Evolutionary conservation across 1,140 invertebrate genomes (phyloP).

Genomic region (Euborellia annulipes): DNA sequence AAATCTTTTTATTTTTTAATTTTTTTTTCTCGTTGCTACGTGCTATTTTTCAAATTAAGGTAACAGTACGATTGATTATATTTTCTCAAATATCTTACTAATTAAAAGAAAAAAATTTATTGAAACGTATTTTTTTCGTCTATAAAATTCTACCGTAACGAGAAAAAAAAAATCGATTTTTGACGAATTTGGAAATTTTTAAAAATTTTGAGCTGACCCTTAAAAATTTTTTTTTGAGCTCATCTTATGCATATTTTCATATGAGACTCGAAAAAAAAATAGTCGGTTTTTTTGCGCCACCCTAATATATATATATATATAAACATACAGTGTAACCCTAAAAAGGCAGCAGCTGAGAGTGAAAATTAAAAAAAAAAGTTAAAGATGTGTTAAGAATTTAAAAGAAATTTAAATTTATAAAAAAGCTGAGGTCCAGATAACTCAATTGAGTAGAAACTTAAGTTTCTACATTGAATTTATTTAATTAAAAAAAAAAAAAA

Average conservation of each 20-base stretch:
- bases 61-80: not conserved
- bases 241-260: not conserved
- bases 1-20: too few relatives aligned
- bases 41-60: too few relatives aligned
- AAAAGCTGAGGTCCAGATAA: not conserved
- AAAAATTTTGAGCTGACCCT: too few relatives aligned
- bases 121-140: not conserved
- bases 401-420: not conserved
- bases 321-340: not conserved
- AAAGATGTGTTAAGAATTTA: not conserved
- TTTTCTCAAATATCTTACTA: not conserved
- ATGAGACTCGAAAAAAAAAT: not conserved
- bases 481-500: not conserved
- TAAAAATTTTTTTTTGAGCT: too few relatives aligned
- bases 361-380: not conserved
- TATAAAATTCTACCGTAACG: not conserved
- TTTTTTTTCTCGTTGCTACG: too few relatives aligned
- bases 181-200: not conserved
- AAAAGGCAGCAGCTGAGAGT: too few relatives aligned
- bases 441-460: not conserved
- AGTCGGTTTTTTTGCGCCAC: conserved; percentile 7
- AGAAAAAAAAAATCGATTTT: not conserved
- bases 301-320: conserved; percentile 15
- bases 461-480: not conserved
- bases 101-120: not conserved